phyloP scores from a whole-genome alignment of 2,888 invertebrate genomes.

The Acronicta alni region DNA sequence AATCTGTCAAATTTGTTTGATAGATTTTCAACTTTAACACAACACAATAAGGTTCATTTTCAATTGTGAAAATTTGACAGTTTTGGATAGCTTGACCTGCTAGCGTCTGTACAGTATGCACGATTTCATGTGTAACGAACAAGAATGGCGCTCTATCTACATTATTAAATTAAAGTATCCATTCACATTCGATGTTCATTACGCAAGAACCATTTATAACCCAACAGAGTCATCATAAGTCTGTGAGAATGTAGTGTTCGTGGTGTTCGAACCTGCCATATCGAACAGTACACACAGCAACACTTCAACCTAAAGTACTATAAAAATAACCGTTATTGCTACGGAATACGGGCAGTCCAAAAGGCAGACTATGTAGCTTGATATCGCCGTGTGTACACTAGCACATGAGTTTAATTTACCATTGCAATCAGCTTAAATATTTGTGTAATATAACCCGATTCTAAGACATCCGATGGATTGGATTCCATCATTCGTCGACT shows the following conservation, averaged over 20 bases:
- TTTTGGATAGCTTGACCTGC: too few species aligned
- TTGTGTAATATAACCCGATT: constrained; percentile 26
- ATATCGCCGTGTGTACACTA: constrained; percentile 21
- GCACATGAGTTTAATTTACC: constrained; percentile 65
- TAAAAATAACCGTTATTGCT: too few species aligned
- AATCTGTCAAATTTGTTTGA: too few species aligned
- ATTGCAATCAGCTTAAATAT: constrained; percentile 22
- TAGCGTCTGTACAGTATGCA: too few species aligned
- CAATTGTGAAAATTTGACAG: too few species aligned
- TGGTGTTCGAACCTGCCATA: constrained; percentile 64
- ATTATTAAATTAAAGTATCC: constrained; percentile 46
- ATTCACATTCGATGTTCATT: constrained; percentile 40
- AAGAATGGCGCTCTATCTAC: constrained; percentile 19
- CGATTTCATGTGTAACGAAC: constrained; percentile 29
- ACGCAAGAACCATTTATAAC: constrained; percentile 47
- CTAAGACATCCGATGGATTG: constrained; percentile 16
- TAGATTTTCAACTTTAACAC: too few species aligned
- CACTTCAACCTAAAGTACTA: too few species aligned
- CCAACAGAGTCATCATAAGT: constrained; percentile 40
- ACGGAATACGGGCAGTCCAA: too few species aligned
- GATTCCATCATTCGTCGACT: constrained; percentile 22
- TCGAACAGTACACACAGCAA: constrained; percentile 51
- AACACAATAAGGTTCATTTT: too few species aligned
- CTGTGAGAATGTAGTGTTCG: constrained; percentile 68
- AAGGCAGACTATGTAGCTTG: too few species aligned